A percentile compares a stretch with the other conserved stretches of the same genome.
phyloP scores from a whole-genome alignment of 2,797 vertebrate species.

The Micromesistius poutassou region DNA sequence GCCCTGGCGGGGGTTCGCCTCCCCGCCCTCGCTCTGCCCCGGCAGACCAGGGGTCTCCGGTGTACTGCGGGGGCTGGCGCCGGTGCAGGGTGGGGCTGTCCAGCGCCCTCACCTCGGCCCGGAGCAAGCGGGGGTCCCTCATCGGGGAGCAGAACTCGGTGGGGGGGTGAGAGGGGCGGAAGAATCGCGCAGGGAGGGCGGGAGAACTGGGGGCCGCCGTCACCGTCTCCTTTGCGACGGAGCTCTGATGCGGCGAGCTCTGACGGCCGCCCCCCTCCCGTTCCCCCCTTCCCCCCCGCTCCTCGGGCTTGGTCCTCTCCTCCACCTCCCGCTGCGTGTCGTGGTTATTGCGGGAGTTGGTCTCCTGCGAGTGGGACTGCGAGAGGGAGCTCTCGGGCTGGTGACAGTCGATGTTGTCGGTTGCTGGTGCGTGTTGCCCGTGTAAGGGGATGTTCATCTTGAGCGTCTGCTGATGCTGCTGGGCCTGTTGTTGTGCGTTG shows the following conservation, averaged over 20 bases:
- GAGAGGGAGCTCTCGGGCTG: constrained; percentile 43
- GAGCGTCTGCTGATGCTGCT: constrained; percentile 46
- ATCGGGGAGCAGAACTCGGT: constrained; percentile 69
- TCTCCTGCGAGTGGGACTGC: constrained; percentile 36
- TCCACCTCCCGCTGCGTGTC: constrained; percentile 32
- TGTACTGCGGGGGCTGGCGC: constrained; percentile 63
- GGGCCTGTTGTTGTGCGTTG: constrained; percentile 59
- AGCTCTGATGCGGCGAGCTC: background rate
- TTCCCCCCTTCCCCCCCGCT: background rate
- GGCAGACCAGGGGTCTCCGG: constrained; percentile 57
- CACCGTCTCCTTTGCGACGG: constrained; percentile 29
- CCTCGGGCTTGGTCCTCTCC: constrained; percentile 30
- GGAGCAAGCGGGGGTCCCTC: constrained; percentile 68
- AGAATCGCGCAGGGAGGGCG: constrained; percentile 62
- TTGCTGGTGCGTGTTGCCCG: constrained; percentile 55
- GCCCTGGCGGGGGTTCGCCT: constrained; percentile 35
- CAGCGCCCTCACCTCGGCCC: constrained; percentile 53
- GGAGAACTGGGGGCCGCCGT: constrained; percentile 51
- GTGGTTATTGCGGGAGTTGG: constrained; percentile 35
- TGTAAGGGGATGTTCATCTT: constrained; percentile 80
- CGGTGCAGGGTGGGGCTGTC: constrained; percentile 74
- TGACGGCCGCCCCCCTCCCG: background rate
- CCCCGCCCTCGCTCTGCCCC: constrained; percentile 32
- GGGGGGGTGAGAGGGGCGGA: constrained; percentile 63
- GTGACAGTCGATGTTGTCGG: constrained; percentile 54